A percentile compares a stretch with the other conserved stretches of the same genome.
These are phyloP conservation scores for Camponotus vicinus DNA, from an alignment of 1,140 invertebrate species.

Conservation along the genomic window DNA sequence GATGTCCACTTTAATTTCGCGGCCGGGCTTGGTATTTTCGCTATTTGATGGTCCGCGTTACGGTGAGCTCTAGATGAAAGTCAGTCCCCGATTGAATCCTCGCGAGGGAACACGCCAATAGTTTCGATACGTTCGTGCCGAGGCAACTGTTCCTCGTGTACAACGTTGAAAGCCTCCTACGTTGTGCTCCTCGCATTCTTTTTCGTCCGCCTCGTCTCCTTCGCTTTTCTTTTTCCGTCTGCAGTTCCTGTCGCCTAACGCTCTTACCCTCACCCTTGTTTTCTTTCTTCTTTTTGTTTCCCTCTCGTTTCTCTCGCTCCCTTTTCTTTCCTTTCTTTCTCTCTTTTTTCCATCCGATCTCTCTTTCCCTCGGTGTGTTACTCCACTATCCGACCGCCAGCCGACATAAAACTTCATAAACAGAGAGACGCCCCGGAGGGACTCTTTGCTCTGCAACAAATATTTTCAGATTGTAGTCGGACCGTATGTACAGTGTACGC, in stretches of 20 bases:
- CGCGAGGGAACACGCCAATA: constrained; percentile 49
- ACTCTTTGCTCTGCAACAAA: constrained; percentile 69
- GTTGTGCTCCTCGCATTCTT: constrained; percentile 13
- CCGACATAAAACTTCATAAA: constrained; percentile 77
- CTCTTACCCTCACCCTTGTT: constrained; percentile 61
- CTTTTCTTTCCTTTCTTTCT: not conserved
- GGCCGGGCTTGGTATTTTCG: not conserved
- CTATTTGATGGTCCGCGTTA: not conserved
- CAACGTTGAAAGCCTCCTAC: constrained; percentile 63
- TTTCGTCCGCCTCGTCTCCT: constrained; percentile 24
- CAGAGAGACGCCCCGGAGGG: constrained; percentile 63
- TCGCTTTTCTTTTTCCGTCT: constrained; percentile 25
- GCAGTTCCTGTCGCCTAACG: constrained; percentile 37
- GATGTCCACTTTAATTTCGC: constrained; percentile 47
- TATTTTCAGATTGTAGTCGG: constrained; percentile 72
- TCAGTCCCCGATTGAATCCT: constrained; percentile 65
- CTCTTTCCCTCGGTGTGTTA: constrained; percentile 28
- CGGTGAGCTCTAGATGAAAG: constrained; percentile 56
- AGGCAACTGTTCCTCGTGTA: constrained; percentile 56
- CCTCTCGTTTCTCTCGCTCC: not conserved
- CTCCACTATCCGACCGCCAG: constrained; percentile 59
- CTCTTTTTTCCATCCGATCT: constrained; percentile 9
- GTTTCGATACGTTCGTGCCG: constrained; percentile 40
- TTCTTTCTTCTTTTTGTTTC: constrained; percentile 59
- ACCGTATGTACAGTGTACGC: constrained; percentile 35